Conservation (phyloP, 2,797 vertebrate species). For the Danio jaintianensis region DNA sequence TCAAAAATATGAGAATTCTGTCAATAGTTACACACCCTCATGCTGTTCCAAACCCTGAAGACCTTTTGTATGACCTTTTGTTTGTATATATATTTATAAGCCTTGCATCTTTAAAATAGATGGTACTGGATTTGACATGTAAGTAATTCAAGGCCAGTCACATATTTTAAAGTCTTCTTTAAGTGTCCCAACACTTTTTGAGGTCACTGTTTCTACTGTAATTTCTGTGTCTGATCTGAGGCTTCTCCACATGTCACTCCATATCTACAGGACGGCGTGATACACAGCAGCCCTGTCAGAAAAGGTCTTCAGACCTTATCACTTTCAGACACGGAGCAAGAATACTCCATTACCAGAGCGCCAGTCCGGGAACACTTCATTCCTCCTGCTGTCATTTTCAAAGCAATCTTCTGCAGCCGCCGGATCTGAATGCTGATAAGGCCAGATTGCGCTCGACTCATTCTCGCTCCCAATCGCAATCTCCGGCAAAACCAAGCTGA, state of each 20-base stretch:
- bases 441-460: conserved; percentile 8
- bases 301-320: conserved; percentile 34
- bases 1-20: too few species aligned
- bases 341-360: conserved; percentile 45
- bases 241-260: neutral
- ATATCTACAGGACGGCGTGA: conserved; percentile 34
- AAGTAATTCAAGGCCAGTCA: neutral
- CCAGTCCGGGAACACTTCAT: conserved; percentile 54
- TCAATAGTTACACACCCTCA: too few species aligned
- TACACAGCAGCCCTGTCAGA: conserved; percentile 29
- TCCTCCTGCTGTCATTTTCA: conserved; percentile 48
- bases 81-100: too few species aligned
- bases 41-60: too few species aligned
- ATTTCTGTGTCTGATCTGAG: neutral
- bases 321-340: conserved; percentile 34
- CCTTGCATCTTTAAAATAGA: neutral
- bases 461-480: conserved; percentile 38
- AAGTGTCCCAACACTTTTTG: neutral
- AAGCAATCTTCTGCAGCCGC: conserved; percentile 25
- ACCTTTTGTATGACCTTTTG: too few species aligned
- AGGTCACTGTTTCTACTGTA: neutral
- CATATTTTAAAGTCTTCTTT: neutral
- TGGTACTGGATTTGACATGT: neutral
- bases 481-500: conserved; percentile 31
- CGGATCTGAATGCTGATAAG: conserved; percentile 38